Evolutionary conservation across 2,888 invertebrate species (phyloP), one percentile per base, ranked within the genome.

Genomic region (Callosobruchus maculatus): DNA sequence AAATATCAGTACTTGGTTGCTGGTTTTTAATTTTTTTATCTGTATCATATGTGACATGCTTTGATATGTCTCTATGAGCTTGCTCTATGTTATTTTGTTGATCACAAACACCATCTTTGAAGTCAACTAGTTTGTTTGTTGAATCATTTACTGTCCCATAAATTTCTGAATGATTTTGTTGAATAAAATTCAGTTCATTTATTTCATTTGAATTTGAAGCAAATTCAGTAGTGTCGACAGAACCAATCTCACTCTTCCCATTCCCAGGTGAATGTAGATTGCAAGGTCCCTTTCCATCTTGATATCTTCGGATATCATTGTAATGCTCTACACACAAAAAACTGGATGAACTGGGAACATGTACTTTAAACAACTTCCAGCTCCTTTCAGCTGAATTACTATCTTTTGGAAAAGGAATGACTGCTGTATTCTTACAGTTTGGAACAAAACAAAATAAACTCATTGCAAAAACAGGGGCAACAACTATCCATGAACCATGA

Each of bases 301-400:
- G 20, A 70, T 68, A 20, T 67, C 70, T 30, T 69, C 80, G 77
- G 67, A 75, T 73, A 71, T 80, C 78, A 20, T 80, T 78, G 74
- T 85, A 85, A 81, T 85, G 85, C 73, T 82, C 79, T 74, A 84
- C 80, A 79, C 85, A 85, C 21, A 84, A 79, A 74, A 85, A 83
- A 74, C 82, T 82, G 18, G 74, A 75, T 0, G 76, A 66, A 22
- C 77, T 74, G 21, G 82, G 78, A 31, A 74, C 71, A 71, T 75
- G 74, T 20, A 84, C 74, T 69, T 82, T 76, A 67, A 85, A 80
- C 70, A 76, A 78, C 49, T 83, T 77, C 20, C 84, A 74, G 84
- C 84, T 85, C 76, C 80, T 80, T 70, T 80, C 76, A 75, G 76
- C 81, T n/a, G 77, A 71, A 67, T 80, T 79, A 20, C 74, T 49